Evolutionary conservation across 2,113 vertebrate species (phyloP).

Genomic region (Penelope pileata): DNA sequence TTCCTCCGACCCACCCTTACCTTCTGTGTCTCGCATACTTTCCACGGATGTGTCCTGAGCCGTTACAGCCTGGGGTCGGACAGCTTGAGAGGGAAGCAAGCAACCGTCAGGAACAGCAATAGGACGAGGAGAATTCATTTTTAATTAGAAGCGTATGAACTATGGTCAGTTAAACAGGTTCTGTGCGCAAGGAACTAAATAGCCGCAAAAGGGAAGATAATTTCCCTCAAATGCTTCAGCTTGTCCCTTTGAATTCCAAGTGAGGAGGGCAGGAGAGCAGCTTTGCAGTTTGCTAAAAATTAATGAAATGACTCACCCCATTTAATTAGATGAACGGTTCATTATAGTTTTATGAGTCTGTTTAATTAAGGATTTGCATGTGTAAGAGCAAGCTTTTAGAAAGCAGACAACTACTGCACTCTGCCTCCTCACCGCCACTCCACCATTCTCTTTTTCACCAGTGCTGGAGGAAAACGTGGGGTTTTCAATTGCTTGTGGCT

Average conservation of each 20-base stretch:
- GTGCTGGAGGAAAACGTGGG: not conserved
- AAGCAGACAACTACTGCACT: not conserved
- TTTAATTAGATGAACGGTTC: constrained; percentile 69
- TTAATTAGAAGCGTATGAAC: not conserved
- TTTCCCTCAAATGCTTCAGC: not conserved
- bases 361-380: constrained; percentile 74
- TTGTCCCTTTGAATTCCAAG: constrained; percentile 50
- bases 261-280: constrained; percentile 27
- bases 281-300: constrained; percentile 62
- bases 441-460: not conserved
- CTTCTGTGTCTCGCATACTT: constrained; percentile 97
- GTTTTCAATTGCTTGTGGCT: not conserved
- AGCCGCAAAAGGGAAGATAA: not conserved
- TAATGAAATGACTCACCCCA: constrained; percentile 73
- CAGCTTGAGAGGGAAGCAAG: constrained; percentile 84
- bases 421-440: not conserved
- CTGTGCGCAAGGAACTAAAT: not conserved
- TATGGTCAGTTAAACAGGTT: not conserved
- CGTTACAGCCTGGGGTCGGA: constrained; percentile 95
- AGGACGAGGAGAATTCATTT: not conserved
- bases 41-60: constrained; percentile 93
- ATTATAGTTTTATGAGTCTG: constrained; percentile 64
- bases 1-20: constrained; percentile 71
- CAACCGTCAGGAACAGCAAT: not conserved
- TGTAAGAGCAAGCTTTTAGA: constrained; percentile 55